These are phyloP conservation scores for Sylvilagus floridanus DNA, from an alignment of 2,797 vertebrate genomes.

Conservation along the genomic window DNA sequence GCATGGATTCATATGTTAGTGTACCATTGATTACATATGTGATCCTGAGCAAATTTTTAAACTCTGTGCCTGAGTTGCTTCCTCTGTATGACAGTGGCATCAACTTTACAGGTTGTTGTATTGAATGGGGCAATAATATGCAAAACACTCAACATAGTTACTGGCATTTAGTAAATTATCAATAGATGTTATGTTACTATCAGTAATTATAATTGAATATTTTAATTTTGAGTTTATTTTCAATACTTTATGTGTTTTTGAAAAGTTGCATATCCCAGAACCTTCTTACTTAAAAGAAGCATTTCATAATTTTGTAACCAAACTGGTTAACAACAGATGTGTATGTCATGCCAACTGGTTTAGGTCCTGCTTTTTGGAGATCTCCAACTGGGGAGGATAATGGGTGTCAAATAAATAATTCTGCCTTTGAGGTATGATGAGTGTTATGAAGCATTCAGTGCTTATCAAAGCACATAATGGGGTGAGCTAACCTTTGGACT, in stretches of 20 bases:
- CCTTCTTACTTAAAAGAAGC: constrained; percentile 37
- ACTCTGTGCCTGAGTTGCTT: not conserved
- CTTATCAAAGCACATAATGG: not conserved
- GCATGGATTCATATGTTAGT: not conserved
- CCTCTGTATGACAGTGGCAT: not conserved
- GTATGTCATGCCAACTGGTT: not conserved
- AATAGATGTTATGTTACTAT: not conserved
- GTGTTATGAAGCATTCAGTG: not conserved
- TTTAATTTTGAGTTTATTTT: constrained; percentile 45
- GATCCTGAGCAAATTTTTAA: constrained; percentile 41
- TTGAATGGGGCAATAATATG: not conserved
- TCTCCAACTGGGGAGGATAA: not conserved
- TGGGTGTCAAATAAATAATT: not conserved
- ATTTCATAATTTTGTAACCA: constrained; percentile 46
- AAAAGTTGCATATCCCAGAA: constrained; percentile 1
- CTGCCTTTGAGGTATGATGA: constrained; percentile 16
- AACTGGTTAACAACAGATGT: constrained; percentile 16
- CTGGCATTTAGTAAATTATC: constrained; percentile 33
- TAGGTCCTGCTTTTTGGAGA: not conserved
- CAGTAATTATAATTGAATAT: constrained; percentile 28
- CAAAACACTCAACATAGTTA: not conserved
- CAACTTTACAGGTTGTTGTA: constrained; percentile 18
- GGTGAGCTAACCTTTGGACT: not conserved
- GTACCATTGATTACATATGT: constrained; percentile 13
- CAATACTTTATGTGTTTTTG: constrained; percentile 24